A percentile compares a stretch with the other conserved stretches of the same genome.
Conservation (phyloP, 1,140 invertebrate genomes). For the Calephelis nemesis region DNA sequence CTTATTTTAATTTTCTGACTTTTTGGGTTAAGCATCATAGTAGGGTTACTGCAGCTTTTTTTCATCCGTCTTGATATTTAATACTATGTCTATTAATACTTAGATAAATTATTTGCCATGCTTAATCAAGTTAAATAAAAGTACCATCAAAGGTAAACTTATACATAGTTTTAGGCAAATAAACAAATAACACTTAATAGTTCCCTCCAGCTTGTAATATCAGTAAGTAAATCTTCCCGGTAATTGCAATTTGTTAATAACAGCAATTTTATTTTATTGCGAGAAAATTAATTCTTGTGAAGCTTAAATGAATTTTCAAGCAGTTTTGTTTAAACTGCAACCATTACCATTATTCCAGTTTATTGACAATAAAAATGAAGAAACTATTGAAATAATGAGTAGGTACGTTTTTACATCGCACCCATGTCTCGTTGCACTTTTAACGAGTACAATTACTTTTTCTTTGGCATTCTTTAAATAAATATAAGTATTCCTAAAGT, state of each 20-base stretch:
- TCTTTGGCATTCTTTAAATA: constrained; percentile 2
- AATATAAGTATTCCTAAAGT: background rate
- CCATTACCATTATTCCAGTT: constrained; percentile 42
- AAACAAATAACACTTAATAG: too few relatives aligned
- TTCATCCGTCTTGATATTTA: too few relatives aligned
- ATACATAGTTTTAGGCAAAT: too few relatives aligned
- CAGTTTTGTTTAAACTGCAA: constrained; percentile 30
- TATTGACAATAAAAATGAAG: constrained; percentile 43
- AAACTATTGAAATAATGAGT: constrained; percentile 35
- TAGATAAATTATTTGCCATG: too few relatives aligned
- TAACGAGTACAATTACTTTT: constrained; percentile 14
- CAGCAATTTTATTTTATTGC: constrained; percentile 41
- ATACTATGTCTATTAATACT: too few relatives aligned
- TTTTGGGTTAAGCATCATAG: too few relatives aligned
- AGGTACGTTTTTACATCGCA: constrained; percentile 7
- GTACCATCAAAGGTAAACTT: too few relatives aligned
- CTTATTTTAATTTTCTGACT: too few relatives aligned
- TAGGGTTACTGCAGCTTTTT: too few relatives aligned
- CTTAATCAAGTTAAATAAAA: too few relatives aligned
- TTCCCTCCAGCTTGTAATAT: background rate
- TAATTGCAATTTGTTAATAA: constrained; percentile 53
- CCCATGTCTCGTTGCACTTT: constrained; percentile 5
- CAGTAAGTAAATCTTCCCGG: background rate
- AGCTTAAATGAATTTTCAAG: constrained; percentile 37
- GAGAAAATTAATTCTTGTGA: constrained; percentile 49